A percentile compares a stretch with the other conserved stretches of the same genome.
phyloP scores from a whole-genome alignment of 2,113 vertebrate genomes.

The Hydropotes inermis region DNA sequence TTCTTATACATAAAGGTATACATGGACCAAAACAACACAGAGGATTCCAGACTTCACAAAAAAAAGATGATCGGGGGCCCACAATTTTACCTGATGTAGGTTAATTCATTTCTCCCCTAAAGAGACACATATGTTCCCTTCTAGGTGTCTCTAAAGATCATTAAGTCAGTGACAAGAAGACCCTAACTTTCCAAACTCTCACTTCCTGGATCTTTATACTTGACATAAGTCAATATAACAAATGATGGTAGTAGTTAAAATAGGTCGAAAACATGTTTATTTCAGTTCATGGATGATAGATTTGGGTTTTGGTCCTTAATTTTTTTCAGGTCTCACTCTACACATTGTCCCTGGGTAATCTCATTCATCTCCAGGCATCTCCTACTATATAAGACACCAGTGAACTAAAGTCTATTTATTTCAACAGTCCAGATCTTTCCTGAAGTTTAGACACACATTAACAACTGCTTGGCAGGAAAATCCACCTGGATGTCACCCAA shows the following conservation, averaged over 20 bases:
- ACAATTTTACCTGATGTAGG: neutral
- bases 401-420: neutral
- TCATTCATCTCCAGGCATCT: neutral
- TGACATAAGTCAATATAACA: neutral
- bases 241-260: slow-evolving; percentile 8
- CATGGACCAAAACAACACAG: slow-evolving; percentile 12
- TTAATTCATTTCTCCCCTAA: neutral
- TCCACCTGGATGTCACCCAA: neutral
- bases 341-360: neutral
- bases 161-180: neutral
- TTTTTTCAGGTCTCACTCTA: neutral
- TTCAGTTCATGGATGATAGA: slow-evolving; percentile 14
- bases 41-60: neutral
- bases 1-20: neutral
- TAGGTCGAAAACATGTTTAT: neutral
- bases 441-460: neutral
- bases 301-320: neutral
- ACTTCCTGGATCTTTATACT: neutral
- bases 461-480: neutral
- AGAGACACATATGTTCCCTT: neutral
- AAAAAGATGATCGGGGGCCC: neutral
- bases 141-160: neutral
- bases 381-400: neutral
- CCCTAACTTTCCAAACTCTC: neutral
- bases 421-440: neutral